Percentiles rank a stretch among this genome's conserved stretches.
These are phyloP conservation scores for Caenorhabditis sinica DNA, from an alignment of 2,888 invertebrate genomes.

Conservation along the genomic window DNA sequence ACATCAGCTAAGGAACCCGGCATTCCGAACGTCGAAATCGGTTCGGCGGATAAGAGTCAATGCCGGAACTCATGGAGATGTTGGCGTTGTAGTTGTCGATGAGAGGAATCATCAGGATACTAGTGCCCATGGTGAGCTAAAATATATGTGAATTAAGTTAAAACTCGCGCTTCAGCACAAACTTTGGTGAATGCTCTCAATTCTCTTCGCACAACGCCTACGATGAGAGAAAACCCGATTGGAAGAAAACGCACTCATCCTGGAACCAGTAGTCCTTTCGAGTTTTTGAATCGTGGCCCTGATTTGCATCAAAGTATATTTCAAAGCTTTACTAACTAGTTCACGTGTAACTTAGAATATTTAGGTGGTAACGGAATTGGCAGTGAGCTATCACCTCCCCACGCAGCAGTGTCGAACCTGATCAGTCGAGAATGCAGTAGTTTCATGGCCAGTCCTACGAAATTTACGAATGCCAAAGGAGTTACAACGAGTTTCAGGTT, in stretches of 20 bases:
- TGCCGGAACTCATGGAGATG: constrained; percentile 58
- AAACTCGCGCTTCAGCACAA: constrained; percentile 28
- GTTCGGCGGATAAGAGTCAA: constrained; percentile 59
- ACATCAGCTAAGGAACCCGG: background rate
- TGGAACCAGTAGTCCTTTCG: constrained; percentile 4
- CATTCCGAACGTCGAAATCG: constrained; percentile 37
- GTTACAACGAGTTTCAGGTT: constrained; percentile 74
- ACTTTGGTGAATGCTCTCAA: constrained; percentile 19
- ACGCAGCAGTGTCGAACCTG: constrained; percentile 58
- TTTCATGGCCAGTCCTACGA: constrained; percentile 74
- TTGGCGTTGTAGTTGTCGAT: constrained; percentile 59
- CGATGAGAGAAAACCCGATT: constrained; percentile 6
- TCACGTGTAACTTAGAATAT: too few relatives aligned
- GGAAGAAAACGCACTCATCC: constrained; percentile 41
- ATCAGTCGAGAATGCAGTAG: constrained; percentile 59
- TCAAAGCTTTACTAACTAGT: background rate
- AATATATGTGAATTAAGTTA: background rate
- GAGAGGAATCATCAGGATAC: constrained; percentile 28
- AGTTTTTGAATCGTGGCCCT: background rate
- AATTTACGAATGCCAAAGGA: constrained; percentile 74
- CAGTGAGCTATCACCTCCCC: constrained; percentile 65
- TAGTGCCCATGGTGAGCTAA: background rate
- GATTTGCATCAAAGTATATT: constrained; percentile 2
- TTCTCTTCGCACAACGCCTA: constrained; percentile 38
- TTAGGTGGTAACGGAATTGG: constrained; percentile 4